These are phyloP conservation scores for Phocides pigmalion DNA, from an alignment of 1,140 invertebrate genomes.

Conservation along the genomic window DNA sequence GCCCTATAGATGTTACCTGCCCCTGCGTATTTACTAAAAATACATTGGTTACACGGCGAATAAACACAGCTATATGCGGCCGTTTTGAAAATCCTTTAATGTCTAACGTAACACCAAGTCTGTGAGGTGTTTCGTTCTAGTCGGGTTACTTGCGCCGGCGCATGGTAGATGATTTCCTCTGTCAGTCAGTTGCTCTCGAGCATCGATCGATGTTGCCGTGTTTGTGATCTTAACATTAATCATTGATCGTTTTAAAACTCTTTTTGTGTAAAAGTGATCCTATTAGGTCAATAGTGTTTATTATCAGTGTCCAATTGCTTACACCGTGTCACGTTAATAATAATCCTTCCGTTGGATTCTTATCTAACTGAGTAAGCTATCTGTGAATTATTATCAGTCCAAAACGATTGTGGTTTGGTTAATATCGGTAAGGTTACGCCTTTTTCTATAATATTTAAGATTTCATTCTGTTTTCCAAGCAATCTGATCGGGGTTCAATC, in stretches of 20 bases:
- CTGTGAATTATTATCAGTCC: conserved; percentile 34
- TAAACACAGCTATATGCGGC: conserved; percentile 57
- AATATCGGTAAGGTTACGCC: conserved; percentile 41
- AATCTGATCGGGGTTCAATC: no score
- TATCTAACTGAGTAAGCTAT: conserved; percentile 32
- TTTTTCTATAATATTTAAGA: conserved; percentile 31
- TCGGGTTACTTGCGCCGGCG: conserved; percentile 64
- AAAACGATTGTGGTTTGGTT: conserved; percentile 71
- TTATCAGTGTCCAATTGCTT: conserved; percentile 25
- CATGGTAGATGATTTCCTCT: conserved; percentile 61
- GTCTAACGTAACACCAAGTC: not conserved
- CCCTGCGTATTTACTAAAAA: conserved; percentile 75
- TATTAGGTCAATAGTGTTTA: conserved; percentile 32
- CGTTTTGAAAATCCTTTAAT: conserved; percentile 37
- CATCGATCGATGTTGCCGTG: conserved; percentile 62
- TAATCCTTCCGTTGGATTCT: not conserved
- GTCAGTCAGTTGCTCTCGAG: conserved; percentile 72
- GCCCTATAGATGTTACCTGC: conserved; percentile 73
- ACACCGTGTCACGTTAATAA: conserved; percentile 9
- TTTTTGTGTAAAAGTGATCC: conserved; percentile 50
- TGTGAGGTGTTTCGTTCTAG: conserved; percentile 42
- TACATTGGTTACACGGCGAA: conserved; percentile 71
- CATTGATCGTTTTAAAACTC: conserved; percentile 48
- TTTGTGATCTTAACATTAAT: conserved; percentile 48
- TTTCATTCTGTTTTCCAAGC: no score